phyloP scores from a whole-genome alignment of 1,140 invertebrate genomes.

The Oppia nitens region DNA sequence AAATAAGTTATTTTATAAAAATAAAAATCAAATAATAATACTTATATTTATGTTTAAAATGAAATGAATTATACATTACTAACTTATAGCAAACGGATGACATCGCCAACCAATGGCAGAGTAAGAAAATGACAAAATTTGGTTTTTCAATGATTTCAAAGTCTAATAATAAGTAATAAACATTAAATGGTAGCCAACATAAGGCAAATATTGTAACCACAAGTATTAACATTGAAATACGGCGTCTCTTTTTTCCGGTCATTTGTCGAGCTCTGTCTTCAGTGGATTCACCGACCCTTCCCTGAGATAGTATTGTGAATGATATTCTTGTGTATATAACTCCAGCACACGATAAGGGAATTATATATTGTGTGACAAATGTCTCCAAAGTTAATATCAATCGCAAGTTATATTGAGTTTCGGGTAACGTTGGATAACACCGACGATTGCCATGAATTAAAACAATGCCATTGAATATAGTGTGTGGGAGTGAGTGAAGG shows the following conservation, averaged over 20 bases:
- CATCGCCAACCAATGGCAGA: slow-evolving; percentile 70
- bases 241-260: slow-evolving; percentile 26
- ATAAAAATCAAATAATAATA: background rate
- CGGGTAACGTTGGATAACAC: slow-evolving; percentile 25
- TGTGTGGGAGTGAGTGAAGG: slow-evolving; percentile 33
- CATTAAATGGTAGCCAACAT: slow-evolving; percentile 33
- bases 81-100: slow-evolving; percentile 53
- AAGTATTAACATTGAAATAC: slow-evolving; percentile 35
- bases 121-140: slow-evolving; percentile 37
- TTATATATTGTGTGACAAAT: slow-evolving; percentile 35
- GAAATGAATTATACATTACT: background rate
- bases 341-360: slow-evolving; percentile 33
- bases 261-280: slow-evolving; percentile 23
- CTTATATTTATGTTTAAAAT: background rate
- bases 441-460: background rate
- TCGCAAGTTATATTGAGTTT: slow-evolving; percentile 21
- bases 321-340: slow-evolving; percentile 30
- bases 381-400: slow-evolving; percentile 32
- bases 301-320: slow-evolving; percentile 23
- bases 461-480: slow-evolving; percentile 29
- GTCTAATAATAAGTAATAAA: slow-evolving; percentile 23
- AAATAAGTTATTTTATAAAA: too few relatives aligned
- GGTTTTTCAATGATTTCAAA: slow-evolving; percentile 1
- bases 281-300: slow-evolving; percentile 20
- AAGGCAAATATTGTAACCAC: slow-evolving; percentile 32